Base-by-base conservation (phyloP, 1,140 invertebrate genomes). In the Gerris buenoi region DNA sequence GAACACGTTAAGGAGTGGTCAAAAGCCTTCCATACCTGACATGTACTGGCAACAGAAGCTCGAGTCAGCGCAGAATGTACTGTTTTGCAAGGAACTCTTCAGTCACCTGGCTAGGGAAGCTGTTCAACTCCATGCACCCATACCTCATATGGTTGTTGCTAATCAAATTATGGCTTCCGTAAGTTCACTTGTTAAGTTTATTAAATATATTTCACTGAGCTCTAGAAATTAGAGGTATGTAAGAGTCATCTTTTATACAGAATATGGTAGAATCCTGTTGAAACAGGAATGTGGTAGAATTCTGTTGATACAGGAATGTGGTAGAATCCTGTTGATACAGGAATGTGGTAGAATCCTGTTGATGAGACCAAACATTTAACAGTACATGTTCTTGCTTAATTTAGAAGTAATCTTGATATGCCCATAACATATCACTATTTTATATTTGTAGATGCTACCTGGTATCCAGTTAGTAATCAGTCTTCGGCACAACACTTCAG, bases 41-140 rank as follows among this genome's bases (percentile, higher is more conserved):
- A 83, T 88, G 59, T 87, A 91, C 75, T 98, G 95, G 95, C 93
- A 97, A 72, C 89, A 93, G 72, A 93, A 93, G 75, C 78, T 98
- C 5, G 95, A 98, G 77, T 90, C 90, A 1, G 95, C 95, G 0
- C 95, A 98, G 75, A 98, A 97, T 79, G 94, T 97, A 28, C 78
- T 97, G 2, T 98, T 97, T 78, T 98, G 95, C 77, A 97, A 97
- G 80, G 95, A 98, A 79, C 77, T 98, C 1, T 97, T 98, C 76
- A 90, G 91, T 68, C 90, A 97, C 75, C 79, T 98, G 29, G 94
- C 95, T 0, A 87, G 91, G 68, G 95, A 98, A 78, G 95, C 95
- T 0, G 93, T 97, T 2, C 90, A 96, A 72, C 76, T 95, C 1
- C 89, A 94, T 73, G 88, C 91, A 1, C 87, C 89, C 0, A 95